Conservation (phyloP, 2,797 vertebrate species). For the Danio albolineatus region DNA sequence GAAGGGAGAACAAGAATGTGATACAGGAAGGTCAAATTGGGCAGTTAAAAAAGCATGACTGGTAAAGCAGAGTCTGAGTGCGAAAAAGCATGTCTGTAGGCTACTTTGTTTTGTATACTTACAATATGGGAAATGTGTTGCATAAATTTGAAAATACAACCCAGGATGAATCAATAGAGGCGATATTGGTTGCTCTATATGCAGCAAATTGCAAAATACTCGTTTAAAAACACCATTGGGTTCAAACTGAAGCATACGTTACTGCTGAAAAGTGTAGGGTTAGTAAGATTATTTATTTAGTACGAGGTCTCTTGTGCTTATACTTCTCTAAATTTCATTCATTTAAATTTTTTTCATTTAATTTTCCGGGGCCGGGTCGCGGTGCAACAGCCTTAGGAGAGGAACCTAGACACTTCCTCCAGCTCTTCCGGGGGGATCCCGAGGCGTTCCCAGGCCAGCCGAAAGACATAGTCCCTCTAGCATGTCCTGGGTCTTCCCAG, state of each 20-base stretch:
- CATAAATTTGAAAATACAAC: conserved; percentile 48
- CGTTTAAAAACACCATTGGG: conserved; percentile 21
- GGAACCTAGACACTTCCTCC: no score
- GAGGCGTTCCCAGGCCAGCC: no score
- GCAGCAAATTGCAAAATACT: conserved; percentile 43
- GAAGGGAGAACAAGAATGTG: conserved; percentile 42
- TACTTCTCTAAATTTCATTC: background rate
- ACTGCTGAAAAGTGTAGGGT: background rate
- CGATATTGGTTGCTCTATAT: conserved; percentile 29
- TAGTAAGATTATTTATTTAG: background rate
- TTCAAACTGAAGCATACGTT: background rate
- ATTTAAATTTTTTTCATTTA: no score
- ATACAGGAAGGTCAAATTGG: background rate
- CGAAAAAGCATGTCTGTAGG: conserved; percentile 21
- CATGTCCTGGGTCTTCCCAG: no score
- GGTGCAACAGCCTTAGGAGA: no score
- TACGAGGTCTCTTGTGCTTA: background rate
- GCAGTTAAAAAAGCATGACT: conserved; percentile 42
- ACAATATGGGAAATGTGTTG: conserved; percentile 42
- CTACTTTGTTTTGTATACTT: conserved; percentile 42
- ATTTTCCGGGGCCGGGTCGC: no score
- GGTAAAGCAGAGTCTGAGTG: conserved; percentile 32
- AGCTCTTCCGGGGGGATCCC: no score
- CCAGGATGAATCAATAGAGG: conserved; percentile 31
- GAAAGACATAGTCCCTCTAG: no score